Percentiles rank a stretch among this genome's conserved stretches.
These are phyloP conservation scores for Lucifuga dentata DNA, from an alignment of 2,113 vertebrate species.

Conservation along the genomic window DNA sequence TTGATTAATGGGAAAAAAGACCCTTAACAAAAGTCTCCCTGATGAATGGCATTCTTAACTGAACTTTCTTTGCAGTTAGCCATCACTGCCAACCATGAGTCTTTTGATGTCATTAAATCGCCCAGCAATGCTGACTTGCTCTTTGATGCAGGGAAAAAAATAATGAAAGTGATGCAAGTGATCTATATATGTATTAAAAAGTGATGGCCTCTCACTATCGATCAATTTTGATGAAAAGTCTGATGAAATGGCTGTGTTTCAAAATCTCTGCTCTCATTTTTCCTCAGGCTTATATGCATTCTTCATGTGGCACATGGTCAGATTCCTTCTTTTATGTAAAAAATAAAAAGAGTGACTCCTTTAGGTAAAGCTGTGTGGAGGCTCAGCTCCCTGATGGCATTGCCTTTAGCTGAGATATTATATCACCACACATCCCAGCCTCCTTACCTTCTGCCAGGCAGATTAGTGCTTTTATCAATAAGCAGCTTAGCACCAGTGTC, in stretches of 20 bases:
- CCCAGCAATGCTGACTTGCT: conserved; percentile 60
- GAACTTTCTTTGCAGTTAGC: conserved; percentile 35
- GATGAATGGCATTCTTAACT: conserved; percentile 45
- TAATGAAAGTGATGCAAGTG: conserved; percentile 69
- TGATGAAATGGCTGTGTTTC: conserved; percentile 52
- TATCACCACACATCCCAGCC: conserved; percentile 81
- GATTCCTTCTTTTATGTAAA: conserved; percentile 65
- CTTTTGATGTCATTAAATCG: conserved; percentile 73
- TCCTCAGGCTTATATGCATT: conserved; percentile 33
- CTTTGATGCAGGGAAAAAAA: conserved; percentile 60
- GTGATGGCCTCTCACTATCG: conserved; percentile 60
- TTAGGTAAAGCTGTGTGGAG: conserved; percentile 78
- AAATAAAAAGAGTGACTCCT: conserved; percentile 71
- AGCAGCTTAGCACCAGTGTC: conserved; percentile 85
- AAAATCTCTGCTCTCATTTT: conserved; percentile 46
- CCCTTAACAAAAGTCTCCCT: conserved; percentile 9
- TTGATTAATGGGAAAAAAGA: conserved; percentile 29
- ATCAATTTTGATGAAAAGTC: conserved; percentile 65
- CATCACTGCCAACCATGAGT: conserved; percentile 40
- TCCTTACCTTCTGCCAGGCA: conserved; percentile 85
- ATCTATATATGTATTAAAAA: conserved; percentile 69
- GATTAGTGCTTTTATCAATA: conserved; percentile 88
- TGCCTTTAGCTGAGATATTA: conserved; percentile 84
- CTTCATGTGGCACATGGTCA: conserved; percentile 54
- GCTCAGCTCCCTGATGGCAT: conserved; percentile 80